Percentiles rank a stretch among this genome's conserved stretches.
Conservation (phyloP, 2,113 vertebrate genomes). For the Podocnemis expansa region DNA sequence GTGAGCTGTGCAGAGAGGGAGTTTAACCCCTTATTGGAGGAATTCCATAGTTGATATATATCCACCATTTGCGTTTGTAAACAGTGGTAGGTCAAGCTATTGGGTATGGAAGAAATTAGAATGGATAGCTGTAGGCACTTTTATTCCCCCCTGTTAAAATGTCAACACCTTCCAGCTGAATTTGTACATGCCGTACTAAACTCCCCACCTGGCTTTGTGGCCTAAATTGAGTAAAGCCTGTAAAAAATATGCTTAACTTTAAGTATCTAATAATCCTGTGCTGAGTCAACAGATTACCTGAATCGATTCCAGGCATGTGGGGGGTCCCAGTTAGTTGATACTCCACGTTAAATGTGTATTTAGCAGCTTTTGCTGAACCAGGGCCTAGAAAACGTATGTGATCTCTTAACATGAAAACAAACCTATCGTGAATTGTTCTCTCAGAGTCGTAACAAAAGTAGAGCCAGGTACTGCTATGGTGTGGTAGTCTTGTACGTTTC, state of each 20-base stretch:
- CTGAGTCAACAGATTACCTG: background rate
- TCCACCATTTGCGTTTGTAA: background rate
- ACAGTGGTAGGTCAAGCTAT: background rate
- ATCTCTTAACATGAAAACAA: slow-evolving; percentile 40
- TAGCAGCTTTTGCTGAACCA: slow-evolving; percentile 48
- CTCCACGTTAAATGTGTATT: slow-evolving; percentile 45
- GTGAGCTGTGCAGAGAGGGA: background rate
- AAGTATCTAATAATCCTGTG: slow-evolving; percentile 20
- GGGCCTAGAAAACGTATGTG: slow-evolving; percentile 52
- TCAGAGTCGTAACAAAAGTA: accelerated
- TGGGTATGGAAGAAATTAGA: background rate
- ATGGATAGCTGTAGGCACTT: background rate
- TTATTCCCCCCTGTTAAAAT: slow-evolving; percentile 9
- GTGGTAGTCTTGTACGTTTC: accelerated
- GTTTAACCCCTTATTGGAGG: background rate
- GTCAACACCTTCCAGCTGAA: background rate
- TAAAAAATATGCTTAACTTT: slow-evolving; percentile 1
- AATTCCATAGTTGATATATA: background rate
- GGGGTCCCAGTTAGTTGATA: slow-evolving; percentile 33
- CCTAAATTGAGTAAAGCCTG: slow-evolving; percentile 50
- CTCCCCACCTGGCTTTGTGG: slow-evolving; percentile 33
- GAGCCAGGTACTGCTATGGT: background rate
- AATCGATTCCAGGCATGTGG: background rate
- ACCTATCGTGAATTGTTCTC: background rate
- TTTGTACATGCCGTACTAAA: slow-evolving; percentile 6